Evolutionary conservation across 2,888 invertebrate genomes (phyloP).

Genomic region (Taphrorychus bicolor): DNA sequence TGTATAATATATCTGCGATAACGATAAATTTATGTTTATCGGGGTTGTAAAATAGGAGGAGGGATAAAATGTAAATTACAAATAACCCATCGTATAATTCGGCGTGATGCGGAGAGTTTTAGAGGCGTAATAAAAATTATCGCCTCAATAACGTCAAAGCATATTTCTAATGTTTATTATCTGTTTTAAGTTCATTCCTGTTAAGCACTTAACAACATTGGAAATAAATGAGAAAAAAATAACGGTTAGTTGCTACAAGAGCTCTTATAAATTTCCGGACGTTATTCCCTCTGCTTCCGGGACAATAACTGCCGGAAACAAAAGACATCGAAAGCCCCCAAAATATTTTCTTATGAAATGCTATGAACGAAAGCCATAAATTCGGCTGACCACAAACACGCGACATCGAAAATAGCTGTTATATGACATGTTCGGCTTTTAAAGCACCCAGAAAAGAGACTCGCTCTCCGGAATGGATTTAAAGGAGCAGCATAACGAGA

Average conservation of each 20-base stretch:
- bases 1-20: conserved; percentile 45
- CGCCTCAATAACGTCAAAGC: no score
- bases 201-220: no score
- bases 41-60: conserved; percentile 46
- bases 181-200: no score
- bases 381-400: conserved; percentile 28
- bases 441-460: conserved; percentile 33
- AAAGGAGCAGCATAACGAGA: conserved; percentile 38
- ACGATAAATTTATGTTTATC: conserved; percentile 49
- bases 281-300: neutral
- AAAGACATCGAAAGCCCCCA: neutral
- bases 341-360: neutral
- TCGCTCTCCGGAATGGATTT: conserved; percentile 29
- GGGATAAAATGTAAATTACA: conserved; percentile 50
- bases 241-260: no score
- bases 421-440: conserved; percentile 33
- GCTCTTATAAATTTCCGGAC: no score
- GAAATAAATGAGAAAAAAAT: no score
- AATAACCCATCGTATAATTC: conserved; percentile 47
- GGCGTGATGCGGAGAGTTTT: conserved; percentile 41
- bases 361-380: conserved; percentile 15
- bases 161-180: no score
- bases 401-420: conserved; percentile 31
- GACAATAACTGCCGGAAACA: neutral
- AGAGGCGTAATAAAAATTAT: neutral